Evolutionary conservation across 2,797 vertebrate genomes (phyloP).

Genomic region (Gorsachius magnificus): DNA sequence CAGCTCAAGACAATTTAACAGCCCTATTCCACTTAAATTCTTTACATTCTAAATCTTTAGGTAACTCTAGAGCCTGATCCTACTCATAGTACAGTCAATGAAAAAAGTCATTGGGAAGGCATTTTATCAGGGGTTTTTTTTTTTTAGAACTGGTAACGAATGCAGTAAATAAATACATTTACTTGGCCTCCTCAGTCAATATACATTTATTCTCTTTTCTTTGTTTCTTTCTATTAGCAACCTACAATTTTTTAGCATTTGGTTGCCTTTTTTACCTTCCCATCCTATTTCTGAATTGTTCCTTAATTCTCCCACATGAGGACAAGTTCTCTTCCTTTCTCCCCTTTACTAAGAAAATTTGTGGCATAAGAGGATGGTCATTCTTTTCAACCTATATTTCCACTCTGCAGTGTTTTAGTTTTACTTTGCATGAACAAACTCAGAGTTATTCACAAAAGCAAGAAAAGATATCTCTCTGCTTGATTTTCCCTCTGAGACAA

Average conservation of each 20-base stretch:
- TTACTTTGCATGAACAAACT: not conserved
- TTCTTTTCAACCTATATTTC: not conserved
- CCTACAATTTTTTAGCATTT: not conserved
- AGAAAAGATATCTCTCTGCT: not conserved
- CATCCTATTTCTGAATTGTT: not conserved
- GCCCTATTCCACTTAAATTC: not conserved
- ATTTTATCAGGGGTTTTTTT: not conserved
- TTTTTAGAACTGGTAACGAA: not conserved
- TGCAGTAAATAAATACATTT: not conserved
- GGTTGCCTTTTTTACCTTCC: not conserved
- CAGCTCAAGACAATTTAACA: not conserved
- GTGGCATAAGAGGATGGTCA: not conserved
- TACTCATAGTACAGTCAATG: not conserved
- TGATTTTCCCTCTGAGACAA: not conserved
- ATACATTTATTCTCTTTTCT: not conserved
- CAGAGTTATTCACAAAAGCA: not conserved
- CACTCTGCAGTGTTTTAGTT: not conserved
- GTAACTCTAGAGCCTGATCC: not conserved
- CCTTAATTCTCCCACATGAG: not conserved
- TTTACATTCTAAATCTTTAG: not conserved
- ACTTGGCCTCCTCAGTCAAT: not conserved
- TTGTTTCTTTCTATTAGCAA: not conserved
- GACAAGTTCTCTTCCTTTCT: not conserved
- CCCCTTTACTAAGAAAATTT: not conserved
- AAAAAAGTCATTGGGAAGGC: not conserved